phyloP scores from a whole-genome alignment of 2,888 invertebrate genomes.

The Limnephilus auricula region DNA sequence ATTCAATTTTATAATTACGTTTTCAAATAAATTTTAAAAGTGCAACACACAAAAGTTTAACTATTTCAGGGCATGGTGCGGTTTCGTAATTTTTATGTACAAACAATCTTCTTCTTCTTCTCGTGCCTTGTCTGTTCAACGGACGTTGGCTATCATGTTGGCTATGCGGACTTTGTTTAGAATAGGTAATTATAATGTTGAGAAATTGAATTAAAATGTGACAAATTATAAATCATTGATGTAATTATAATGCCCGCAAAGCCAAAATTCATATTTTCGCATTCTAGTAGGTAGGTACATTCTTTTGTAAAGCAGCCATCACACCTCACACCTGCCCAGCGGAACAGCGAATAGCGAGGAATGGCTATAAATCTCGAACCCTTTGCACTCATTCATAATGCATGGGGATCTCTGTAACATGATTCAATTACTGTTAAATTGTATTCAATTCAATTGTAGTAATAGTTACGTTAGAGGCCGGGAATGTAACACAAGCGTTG shows the following conservation, averaged over 20 bases:
- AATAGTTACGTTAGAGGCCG: background rate
- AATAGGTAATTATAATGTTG: too few species aligned
- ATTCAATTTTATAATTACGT: too few species aligned
- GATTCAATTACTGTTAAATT: slow-evolving; percentile 2
- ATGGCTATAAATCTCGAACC: background rate
- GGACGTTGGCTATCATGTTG: too few species aligned
- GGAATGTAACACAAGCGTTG: background rate
- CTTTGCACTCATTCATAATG: slow-evolving; percentile 3
- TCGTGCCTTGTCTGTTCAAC: too few species aligned
- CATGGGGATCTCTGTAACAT: background rate
- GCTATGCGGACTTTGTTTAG: too few species aligned
- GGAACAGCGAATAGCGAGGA: background rate
- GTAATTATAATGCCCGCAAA: background rate
- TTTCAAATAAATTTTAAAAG: too few species aligned
- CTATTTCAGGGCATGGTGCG: too few species aligned
- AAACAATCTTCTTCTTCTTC: too few species aligned
- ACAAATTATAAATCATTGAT: too few species aligned
- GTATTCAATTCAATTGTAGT: background rate
- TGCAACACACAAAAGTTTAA: too few species aligned
- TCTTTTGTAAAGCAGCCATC: background rate
- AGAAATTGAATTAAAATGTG: too few species aligned
- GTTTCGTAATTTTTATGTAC: too few species aligned
- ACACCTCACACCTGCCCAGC: background rate
- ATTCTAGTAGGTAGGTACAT: background rate
- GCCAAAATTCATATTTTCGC: background rate